Percentiles rank a stretch among this genome's conserved stretches.
Conservation (phyloP, 2,888 invertebrate genomes). For the Spodoptera picta region DNA sequence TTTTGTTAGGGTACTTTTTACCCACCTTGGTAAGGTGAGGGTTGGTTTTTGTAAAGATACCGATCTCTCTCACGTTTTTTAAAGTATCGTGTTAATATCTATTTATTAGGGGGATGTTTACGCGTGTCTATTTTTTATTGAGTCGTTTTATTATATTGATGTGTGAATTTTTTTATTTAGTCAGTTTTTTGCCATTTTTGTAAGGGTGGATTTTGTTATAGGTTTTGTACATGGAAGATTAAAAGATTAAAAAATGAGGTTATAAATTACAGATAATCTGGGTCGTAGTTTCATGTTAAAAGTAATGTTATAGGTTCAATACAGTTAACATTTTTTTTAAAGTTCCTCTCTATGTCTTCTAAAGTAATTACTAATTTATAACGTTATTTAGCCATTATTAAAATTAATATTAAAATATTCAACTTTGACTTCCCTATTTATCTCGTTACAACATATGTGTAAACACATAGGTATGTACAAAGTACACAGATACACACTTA, state of each 20-base stretch:
- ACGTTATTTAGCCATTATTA: no score
- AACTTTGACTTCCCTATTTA: no score
- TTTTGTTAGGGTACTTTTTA: conserved; percentile 78
- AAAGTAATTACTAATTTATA: no score
- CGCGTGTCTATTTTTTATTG: conserved; percentile 70
- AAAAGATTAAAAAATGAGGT: neutral
- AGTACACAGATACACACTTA: conserved; percentile 33
- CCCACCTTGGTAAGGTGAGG: conserved; percentile 58
- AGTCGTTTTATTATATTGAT: conserved; percentile 24
- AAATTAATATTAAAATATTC: no score
- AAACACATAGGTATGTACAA: no score
- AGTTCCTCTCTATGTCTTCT: no score
- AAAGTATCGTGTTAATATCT: conserved; percentile 74
- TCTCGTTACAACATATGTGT: no score
- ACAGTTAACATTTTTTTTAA: no score
- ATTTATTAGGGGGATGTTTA: conserved; percentile 82
- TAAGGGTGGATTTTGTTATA: neutral
- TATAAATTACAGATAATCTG: no score
- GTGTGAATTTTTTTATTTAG: neutral
- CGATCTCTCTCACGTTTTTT: conserved; percentile 86
- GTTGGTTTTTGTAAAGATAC: conserved; percentile 79
- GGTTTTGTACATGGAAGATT: neutral
- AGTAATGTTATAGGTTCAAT: no score
- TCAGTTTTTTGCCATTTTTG: neutral
- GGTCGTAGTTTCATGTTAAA: no score